A percentile compares a stretch with the other conserved stretches of the same genome.
Evolutionary conservation across 1,140 invertebrate genomes (phyloP).

Genomic region (Aphaenogaster ashmeadi): DNA sequence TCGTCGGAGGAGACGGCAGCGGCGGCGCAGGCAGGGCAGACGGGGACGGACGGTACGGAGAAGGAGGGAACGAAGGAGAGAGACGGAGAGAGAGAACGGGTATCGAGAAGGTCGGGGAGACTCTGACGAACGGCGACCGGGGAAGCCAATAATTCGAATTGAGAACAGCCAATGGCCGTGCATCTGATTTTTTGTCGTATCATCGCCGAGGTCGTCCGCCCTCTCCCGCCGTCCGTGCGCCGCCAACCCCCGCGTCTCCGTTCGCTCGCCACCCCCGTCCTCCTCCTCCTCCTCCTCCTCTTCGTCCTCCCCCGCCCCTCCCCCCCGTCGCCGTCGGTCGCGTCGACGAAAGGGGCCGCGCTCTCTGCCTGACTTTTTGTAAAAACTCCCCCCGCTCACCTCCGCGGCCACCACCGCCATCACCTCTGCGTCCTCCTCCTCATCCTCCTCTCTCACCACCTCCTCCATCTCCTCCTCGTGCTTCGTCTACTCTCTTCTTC

Average conservation of each 20-base stretch:
- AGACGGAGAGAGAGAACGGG: slow-evolving; percentile 68
- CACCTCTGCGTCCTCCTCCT: slow-evolving; percentile 68
- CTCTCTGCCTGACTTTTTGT: slow-evolving; percentile 79
- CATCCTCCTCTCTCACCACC: slow-evolving; percentile 32
- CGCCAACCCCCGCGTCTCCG: slow-evolving; percentile 32
- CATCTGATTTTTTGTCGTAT: slow-evolving; percentile 87
- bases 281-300: slow-evolving; percentile 33
- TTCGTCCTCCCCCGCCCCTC: slow-evolving; percentile 2
- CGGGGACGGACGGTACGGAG: slow-evolving; percentile 61
- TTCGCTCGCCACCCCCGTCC: slow-evolving; percentile 42
- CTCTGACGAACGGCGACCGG: slow-evolving; percentile 86
- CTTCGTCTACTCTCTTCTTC: slow-evolving; percentile 40
- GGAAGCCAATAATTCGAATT: slow-evolving; percentile 87
- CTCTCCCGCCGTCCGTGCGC: slow-evolving; percentile 63
- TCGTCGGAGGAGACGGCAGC: slow-evolving; percentile 68
- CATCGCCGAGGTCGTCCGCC: slow-evolving; percentile 82
- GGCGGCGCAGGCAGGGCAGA: slow-evolving; percentile 38
- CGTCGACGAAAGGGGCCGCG: slow-evolving; percentile 78
- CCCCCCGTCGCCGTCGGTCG: slow-evolving; percentile 39
- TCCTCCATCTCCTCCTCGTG: slow-evolving; percentile 15
- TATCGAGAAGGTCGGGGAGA: slow-evolving; percentile 78
- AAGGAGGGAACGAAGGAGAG: slow-evolving; percentile 67
- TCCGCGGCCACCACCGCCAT: slow-evolving; percentile 67
- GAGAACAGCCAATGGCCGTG: slow-evolving; percentile 87
- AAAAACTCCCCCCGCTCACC: slow-evolving; percentile 75